These are phyloP conservation scores for Drosophila antonietae DNA, from an alignment of 2,888 invertebrate genomes.

Conservation along the genomic window DNA sequence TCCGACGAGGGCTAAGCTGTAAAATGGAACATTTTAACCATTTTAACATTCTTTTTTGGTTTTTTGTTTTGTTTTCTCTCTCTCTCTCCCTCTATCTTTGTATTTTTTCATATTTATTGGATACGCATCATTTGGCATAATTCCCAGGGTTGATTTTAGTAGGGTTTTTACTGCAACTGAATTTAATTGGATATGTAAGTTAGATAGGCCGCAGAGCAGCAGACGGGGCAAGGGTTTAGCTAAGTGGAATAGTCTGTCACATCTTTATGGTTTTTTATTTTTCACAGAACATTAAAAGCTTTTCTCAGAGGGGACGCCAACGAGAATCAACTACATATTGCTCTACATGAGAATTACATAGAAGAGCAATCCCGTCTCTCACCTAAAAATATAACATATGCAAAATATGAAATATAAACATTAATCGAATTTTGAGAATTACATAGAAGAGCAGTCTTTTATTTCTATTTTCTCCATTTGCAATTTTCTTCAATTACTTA, in stretches of 20 bases:
- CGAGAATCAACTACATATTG: neutral
- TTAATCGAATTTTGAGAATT: too few species aligned
- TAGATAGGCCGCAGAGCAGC: neutral
- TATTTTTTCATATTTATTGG: slow-evolving; percentile 48
- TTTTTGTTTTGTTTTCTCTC: slow-evolving; percentile 6
- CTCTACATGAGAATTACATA: neutral
- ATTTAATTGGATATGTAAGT: slow-evolving; percentile 9
- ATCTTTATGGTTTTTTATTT: neutral
- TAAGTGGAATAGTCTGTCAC: slow-evolving; percentile 14
- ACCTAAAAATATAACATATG: too few species aligned
- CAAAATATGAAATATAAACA: too few species aligned
- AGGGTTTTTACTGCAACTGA: neutral
- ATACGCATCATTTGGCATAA: slow-evolving; percentile 57
- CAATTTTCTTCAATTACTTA: neutral
- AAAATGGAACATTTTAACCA: slow-evolving; percentile 49
- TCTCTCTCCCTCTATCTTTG: slow-evolving; percentile 3
- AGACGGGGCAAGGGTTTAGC: neutral
- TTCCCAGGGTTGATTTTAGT: slow-evolving; percentile 41
- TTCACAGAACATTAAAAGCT: neutral
- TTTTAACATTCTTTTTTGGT: slow-evolving; percentile 27
- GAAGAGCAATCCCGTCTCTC: too few species aligned
- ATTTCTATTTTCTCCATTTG: neutral
- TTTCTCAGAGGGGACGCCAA: neutral
- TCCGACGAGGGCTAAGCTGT: slow-evolving; percentile 39
- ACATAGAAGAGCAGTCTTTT: neutral